Evolutionary conservation across 2,113 vertebrate genomes (phyloP), one percentile per base, ranked within the genome.

Genomic region (Anoura caudifer): DNA sequence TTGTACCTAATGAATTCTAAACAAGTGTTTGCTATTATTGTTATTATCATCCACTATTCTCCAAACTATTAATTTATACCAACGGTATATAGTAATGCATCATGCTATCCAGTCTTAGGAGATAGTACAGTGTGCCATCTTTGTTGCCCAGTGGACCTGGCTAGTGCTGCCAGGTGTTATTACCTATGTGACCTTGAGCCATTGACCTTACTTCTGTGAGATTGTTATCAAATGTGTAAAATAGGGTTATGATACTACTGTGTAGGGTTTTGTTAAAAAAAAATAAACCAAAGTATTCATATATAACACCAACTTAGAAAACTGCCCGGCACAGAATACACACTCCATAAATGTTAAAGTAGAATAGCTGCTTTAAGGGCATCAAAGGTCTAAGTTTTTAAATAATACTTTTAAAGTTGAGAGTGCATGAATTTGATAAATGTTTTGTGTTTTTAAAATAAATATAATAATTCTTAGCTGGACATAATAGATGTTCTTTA

Each of bases 371-470:
- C 28, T 52, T 45, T 50, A 69, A 88, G 22, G 31, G 52, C 33
- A 79, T 81, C 16, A 54, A 52, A 95, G 77, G 26, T 88, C 17
- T 77, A 33, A 92, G 75, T 33, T 63, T 88, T 75, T 79, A 65
- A 95, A 84, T 85, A 45, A 26, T 83, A 33, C 84, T 83, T 95
- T 87, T 33, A 87, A 85, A 93, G 50, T 45, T 83, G 17, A 83
- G 5, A 92, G 75, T 52, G 10, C 9, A 43, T 38, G 8, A 87
- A 2, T 90, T 72, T 94, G 20, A 80, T 92, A 80, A 54, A 61
- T 19, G 80, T 87, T 13, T 56, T 41, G 19, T 26, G 26, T 93
- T 81, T 45, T 38, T 80, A 86, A 82, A 41, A 38, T 69, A 83
- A 87, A 47, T 87, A 8, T 89, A 87, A 20, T 77, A 93, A 93